phyloP scores from a whole-genome alignment of 2,888 invertebrate species.

The Clivina fossor region DNA sequence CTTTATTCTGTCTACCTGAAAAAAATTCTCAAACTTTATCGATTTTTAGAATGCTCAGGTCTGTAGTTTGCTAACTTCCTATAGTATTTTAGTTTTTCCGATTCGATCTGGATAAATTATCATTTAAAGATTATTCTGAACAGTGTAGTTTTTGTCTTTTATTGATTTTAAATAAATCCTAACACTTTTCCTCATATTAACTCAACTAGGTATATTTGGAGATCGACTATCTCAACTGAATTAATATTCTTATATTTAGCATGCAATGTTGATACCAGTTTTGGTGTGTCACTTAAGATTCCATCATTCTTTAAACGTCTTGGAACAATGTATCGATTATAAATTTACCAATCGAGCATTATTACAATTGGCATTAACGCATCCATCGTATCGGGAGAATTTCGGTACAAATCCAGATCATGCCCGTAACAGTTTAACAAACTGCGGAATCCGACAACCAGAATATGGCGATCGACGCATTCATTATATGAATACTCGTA shows the following conservation, averaged over 20 bases:
- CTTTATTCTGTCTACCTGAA: too few species aligned
- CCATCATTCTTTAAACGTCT: constrained; percentile 82
- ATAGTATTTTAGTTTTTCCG: too few species aligned
- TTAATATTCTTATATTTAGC: constrained; percentile 58
- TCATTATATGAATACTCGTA: constrained; percentile 89
- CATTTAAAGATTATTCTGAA: too few species aligned
- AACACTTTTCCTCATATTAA: too few species aligned
- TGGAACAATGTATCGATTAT: constrained; percentile 80
- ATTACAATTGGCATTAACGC: constrained; percentile 93
- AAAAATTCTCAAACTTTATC: too few species aligned
- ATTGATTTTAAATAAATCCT: too few species aligned
- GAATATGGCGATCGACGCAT: constrained; percentile 93
- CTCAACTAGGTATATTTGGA: too few species aligned
- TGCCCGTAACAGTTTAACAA: constrained; percentile 94
- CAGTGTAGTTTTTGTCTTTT: too few species aligned
- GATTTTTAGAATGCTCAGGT: too few species aligned
- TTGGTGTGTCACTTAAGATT: constrained; percentile 91
- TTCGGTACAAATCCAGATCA: constrained; percentile 99
- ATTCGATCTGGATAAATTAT: too few species aligned
- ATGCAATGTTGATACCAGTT: constrained; percentile 94
- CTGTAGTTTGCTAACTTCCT: too few species aligned
- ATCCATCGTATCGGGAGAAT: constrained; percentile 96
- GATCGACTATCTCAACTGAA: too few species aligned
- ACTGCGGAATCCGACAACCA: constrained; percentile 95
- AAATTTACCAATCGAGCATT: constrained; percentile 84